Conservation (phyloP, 2,797 vertebrate genomes). For the Poecilia wingei region DNA sequence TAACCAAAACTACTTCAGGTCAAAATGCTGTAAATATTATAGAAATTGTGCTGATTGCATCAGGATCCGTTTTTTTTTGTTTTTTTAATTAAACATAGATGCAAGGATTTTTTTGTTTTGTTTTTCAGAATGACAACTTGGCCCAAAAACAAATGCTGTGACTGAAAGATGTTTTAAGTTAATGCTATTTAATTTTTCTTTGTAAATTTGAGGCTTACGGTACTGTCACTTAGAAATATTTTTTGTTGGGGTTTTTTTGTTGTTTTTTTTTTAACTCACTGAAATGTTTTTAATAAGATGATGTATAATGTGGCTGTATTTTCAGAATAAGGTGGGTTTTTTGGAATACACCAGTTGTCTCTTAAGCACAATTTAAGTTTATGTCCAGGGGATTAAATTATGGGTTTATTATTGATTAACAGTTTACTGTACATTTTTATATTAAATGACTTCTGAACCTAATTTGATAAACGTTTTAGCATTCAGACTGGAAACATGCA, state of each 20-base stretch:
- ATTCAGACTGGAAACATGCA: slow-evolving; percentile 82
- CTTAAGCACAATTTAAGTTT: slow-evolving; percentile 85
- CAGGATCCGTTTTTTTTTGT: slow-evolving; percentile 67
- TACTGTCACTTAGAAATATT: slow-evolving; percentile 83
- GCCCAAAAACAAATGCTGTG: slow-evolving; percentile 88
- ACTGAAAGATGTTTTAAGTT: slow-evolving; percentile 85
- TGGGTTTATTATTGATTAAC: slow-evolving; percentile 79
- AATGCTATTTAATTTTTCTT: slow-evolving; percentile 86
- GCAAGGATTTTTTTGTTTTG: slow-evolving; percentile 56
- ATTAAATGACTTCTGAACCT: slow-evolving; percentile 81
- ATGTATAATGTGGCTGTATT: slow-evolving; percentile 85
- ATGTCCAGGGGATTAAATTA: slow-evolving; percentile 85
- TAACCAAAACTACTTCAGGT: slow-evolving; percentile 95
- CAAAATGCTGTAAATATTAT: slow-evolving; percentile 90
- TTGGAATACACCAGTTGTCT: slow-evolving; percentile 80
- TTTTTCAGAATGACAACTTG: slow-evolving; percentile 74
- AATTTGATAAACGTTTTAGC: slow-evolving; percentile 85
- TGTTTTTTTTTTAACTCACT: slow-evolving; percentile 66
- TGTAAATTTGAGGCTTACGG: slow-evolving; percentile 84
- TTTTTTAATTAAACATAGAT: slow-evolving; percentile 27
- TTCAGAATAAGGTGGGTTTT: slow-evolving; percentile 81
- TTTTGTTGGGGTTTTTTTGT: slow-evolving; percentile 21
- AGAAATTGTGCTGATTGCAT: slow-evolving; percentile 81
- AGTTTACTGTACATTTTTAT: slow-evolving; percentile 87
- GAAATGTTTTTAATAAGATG: slow-evolving; percentile 78